Evolutionary conservation across 2,797 vertebrate species (phyloP).

Genomic region (Chelon auratus): DNA sequence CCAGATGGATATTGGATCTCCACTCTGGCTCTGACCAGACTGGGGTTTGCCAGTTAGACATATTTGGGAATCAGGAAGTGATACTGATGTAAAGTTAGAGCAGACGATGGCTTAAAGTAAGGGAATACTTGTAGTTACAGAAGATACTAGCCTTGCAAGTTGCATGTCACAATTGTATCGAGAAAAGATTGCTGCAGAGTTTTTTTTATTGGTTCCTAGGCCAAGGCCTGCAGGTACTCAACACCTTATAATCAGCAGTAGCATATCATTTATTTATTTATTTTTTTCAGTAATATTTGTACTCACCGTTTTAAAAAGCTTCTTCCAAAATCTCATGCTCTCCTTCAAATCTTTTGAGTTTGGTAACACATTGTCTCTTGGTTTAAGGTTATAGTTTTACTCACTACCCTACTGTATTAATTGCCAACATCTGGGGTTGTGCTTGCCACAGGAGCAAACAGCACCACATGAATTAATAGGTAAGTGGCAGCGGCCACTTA

Average conservation of each 20-base stretch:
- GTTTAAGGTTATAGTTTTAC: slow-evolving; percentile 20
- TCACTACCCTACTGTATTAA: slow-evolving; percentile 23
- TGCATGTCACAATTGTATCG: slow-evolving; percentile 24
- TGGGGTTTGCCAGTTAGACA: slow-evolving; percentile 47
- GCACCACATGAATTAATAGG: slow-evolving; percentile 77
- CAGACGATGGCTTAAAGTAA: slow-evolving; percentile 32
- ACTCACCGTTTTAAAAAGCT: no score
- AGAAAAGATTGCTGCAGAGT: slow-evolving; percentile 24
- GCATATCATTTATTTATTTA: no score
- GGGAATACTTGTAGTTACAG: no score
- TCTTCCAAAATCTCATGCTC: slow-evolving; percentile 3
- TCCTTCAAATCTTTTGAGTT: slow-evolving; percentile 29
- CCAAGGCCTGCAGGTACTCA: slow-evolving; percentile 1
- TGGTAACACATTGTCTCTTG: neutral
- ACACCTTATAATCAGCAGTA: no score
- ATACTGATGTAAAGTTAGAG: slow-evolving; percentile 59
- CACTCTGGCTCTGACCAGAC: slow-evolving; percentile 49
- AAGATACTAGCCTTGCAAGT: slow-evolving; percentile 17
- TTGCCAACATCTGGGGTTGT: slow-evolving; percentile 42
- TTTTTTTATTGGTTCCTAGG: neutral
- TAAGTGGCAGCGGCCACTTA: slow-evolving; percentile 79
- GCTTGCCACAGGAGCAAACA: slow-evolving; percentile 54
- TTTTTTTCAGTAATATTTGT: no score
- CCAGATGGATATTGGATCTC: slow-evolving; percentile 66
- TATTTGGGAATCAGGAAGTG: slow-evolving; percentile 50